Evolutionary conservation across 2,888 invertebrate genomes (phyloP), one percentile per base, ranked within the genome.

Genomic region (Ryuthela nishihirai): DNA sequence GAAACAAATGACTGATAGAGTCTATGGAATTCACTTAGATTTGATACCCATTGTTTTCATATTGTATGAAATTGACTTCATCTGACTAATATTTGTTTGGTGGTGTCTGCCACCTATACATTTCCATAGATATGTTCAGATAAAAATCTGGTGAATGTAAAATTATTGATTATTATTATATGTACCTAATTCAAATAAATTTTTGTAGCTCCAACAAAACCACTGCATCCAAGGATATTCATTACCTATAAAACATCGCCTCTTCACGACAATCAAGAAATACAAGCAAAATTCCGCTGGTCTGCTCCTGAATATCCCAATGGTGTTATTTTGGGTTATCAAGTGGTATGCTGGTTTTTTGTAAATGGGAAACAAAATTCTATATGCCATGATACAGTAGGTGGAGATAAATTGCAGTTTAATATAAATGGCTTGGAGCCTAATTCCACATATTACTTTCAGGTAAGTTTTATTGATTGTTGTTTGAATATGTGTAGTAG

Each of bases 201-300:
- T 26, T 42, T 42, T 49, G 4, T 68, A 73, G 82, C 83, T 20
- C 93, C 93, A 0, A 82, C 84, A 1, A 82, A 82, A 21, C 93
- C 93, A 0, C 77, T 79, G 0, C 80, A 82, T 48, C 81, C 88
- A 0, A 77, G 92, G 38, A 82, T 85, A 5, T 94, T 86, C 71
- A 81, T 90, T 35, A 80, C 80, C 12, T 81, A 71, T 56, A 71
- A 71, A 29, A 70, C 72, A 43, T 66, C 69, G 43, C 65, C 68
- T 36, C 66, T 69, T 5, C 66, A 71, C 25, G 18, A n/a, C 32
- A 44, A 26, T 21, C 53, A 53, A 36, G 64, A 65, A 15, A 74
- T 82, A 3, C 79, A 80, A 6, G 84, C 84, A 0, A 80, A 83
- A 66, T 83, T 87, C 65, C 83, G 93, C 5, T 95, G 94, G 94